phyloP scores from a whole-genome alignment of 1,140 invertebrate genomes.

The Heterodera schachtii region DNA sequence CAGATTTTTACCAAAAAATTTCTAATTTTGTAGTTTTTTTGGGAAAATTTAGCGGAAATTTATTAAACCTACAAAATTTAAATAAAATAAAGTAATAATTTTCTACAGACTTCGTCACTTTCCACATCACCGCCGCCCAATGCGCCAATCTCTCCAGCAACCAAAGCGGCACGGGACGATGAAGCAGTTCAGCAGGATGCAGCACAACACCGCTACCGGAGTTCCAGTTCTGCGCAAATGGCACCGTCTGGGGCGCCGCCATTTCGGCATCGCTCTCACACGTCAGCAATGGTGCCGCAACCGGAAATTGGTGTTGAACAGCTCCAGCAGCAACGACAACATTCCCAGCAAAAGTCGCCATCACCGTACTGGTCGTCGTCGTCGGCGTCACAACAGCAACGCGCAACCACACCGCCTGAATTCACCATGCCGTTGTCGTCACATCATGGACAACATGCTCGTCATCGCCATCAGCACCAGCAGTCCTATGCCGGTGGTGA shows the following conservation, averaged over 20 bases:
- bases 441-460: too few species aligned
- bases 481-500: neutral
- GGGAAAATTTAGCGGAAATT: too few species aligned
- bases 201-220: neutral
- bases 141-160: neutral
- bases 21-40: too few species aligned
- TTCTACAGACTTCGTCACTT: neutral
- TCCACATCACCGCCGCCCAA: neutral
- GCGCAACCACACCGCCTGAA: neutral
- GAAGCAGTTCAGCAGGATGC: neutral
- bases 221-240: too few species aligned
- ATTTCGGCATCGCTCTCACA: neutral
- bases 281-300: neutral
- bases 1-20: too few species aligned
- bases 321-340: neutral
- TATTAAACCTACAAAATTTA: too few species aligned
- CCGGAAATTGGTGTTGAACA: neutral
- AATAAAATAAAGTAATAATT: neutral
- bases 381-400: neutral
- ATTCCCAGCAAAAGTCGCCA: neutral
- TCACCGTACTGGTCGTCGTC: neutral
- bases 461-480: neutral
- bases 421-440: neutral
- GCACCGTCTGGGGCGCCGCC: neutral
- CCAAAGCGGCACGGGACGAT: neutral